phyloP scores from a whole-genome alignment of 2,113 vertebrate genomes.

The Ceuthmochares aereus region DNA sequence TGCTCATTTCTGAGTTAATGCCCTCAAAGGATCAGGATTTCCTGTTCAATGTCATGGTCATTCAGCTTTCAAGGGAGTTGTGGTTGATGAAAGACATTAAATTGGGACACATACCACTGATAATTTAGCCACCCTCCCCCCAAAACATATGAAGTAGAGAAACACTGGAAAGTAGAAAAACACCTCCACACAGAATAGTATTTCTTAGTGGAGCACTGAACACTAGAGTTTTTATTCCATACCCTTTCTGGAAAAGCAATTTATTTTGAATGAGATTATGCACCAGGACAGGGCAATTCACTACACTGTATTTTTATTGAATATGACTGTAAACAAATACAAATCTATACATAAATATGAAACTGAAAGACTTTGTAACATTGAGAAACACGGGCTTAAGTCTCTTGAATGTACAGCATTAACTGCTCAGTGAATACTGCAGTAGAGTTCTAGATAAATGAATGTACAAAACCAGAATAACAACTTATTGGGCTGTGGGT shows the following conservation, averaged over 20 bases:
- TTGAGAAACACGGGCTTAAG: not conserved
- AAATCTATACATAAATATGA: not conserved
- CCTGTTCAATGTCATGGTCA: accelerated
- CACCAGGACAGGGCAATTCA: not conserved
- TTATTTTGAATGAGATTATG: not conserved
- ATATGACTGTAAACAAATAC: not conserved
- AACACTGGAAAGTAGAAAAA: not conserved
- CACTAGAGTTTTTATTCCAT: not conserved
- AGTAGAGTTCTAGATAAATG: not conserved
- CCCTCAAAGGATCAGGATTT: not conserved
- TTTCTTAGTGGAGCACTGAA: not conserved
- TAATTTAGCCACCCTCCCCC: not conserved
- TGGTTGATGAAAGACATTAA: not conserved
- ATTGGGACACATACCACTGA: not conserved
- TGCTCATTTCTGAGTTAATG: not conserved
- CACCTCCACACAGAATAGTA: not conserved
- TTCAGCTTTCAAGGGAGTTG: not conserved
- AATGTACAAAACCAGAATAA: not conserved
- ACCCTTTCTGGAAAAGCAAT: not conserved
- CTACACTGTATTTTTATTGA: not conserved
- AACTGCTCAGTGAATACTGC: not conserved
- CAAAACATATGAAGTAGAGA: not conserved
- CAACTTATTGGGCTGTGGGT: not conserved
- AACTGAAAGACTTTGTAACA: not conserved
- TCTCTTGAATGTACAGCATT: not conserved